A percentile compares a stretch with the other conserved stretches of the same genome.
Conservation (phyloP, 2,888 invertebrate species). For the Fragum fragum region DNA sequence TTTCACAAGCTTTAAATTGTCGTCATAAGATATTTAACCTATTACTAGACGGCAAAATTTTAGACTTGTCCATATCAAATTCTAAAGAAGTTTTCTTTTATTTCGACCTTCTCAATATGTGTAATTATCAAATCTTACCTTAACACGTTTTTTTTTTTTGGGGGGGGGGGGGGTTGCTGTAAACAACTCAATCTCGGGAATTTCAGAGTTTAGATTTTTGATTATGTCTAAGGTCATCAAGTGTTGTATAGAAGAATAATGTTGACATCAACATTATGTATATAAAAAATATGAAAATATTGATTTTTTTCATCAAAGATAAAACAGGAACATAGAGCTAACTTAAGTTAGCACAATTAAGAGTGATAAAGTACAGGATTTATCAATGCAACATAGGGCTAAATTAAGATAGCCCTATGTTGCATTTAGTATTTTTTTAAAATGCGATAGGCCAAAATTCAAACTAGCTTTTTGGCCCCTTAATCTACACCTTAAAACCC, state of each 20-base stretch:
- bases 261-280: background rate
- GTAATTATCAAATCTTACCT: background rate
- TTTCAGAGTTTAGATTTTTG: background rate
- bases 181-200: background rate
- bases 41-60: no score
- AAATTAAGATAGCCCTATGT: background rate
- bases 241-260: no score
- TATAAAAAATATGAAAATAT: background rate
- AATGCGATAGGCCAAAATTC: background rate
- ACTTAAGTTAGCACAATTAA: background rate
- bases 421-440: background rate
- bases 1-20: no score
- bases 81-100: no score
- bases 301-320: slow-evolving; percentile 1
- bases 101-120: background rate
- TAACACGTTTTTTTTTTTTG: no score
- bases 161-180: no score
- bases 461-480: background rate
- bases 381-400: background rate
- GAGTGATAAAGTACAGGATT: background rate
- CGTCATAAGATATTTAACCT: no score
- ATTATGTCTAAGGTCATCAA: background rate
- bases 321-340: background rate
- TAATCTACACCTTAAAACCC: background rate
- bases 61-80: no score